These are phyloP conservation scores for Dolomedes plantarius DNA, from an alignment of 2,888 invertebrate species.

Conservation along the genomic window DNA sequence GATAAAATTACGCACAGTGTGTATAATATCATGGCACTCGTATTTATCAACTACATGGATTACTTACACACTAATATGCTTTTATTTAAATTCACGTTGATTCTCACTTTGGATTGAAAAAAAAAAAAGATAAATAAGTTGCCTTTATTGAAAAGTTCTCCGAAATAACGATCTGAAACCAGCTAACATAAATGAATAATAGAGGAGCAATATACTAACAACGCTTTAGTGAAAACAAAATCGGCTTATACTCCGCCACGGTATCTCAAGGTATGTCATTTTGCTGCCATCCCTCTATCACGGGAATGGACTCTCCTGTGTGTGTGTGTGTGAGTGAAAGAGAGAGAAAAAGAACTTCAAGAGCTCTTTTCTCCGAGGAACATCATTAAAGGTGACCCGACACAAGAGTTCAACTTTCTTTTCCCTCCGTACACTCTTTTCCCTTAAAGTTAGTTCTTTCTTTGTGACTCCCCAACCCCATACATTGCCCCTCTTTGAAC, in stretches of 20 bases:
- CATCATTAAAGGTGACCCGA: slow-evolving; percentile 69
- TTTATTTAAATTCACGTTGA: too few species aligned
- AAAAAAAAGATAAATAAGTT: too few species aligned
- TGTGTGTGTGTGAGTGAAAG: slow-evolving; percentile 2
- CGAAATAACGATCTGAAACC: too few species aligned
- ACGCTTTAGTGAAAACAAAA: too few species aligned
- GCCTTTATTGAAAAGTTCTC: too few species aligned
- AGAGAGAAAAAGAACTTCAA: slow-evolving; percentile 34
- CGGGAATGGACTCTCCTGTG: slow-evolving; percentile 53
- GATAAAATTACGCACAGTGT: too few species aligned
- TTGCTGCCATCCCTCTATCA: slow-evolving; percentile 37
- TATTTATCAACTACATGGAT: too few species aligned
- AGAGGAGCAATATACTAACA: too few species aligned
- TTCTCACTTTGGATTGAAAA: too few species aligned
- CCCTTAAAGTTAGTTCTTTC: slow-evolving; percentile 8
- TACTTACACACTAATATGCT: too few species aligned
- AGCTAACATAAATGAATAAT: too few species aligned
- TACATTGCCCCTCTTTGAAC: background rate
- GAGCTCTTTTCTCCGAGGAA: slow-evolving; percentile 38
- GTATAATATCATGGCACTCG: too few species aligned
- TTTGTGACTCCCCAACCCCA: slow-evolving; percentile 20
- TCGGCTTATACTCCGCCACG: background rate
- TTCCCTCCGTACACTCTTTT: slow-evolving; percentile 18
- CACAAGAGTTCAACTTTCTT: slow-evolving; percentile 53
- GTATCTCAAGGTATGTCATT: slow-evolving; percentile 28